A percentile compares a stretch with the other conserved stretches of the same genome.
phyloP scores from a whole-genome alignment of 2,113 vertebrate genomes.

The Centropus bengalensis region DNA sequence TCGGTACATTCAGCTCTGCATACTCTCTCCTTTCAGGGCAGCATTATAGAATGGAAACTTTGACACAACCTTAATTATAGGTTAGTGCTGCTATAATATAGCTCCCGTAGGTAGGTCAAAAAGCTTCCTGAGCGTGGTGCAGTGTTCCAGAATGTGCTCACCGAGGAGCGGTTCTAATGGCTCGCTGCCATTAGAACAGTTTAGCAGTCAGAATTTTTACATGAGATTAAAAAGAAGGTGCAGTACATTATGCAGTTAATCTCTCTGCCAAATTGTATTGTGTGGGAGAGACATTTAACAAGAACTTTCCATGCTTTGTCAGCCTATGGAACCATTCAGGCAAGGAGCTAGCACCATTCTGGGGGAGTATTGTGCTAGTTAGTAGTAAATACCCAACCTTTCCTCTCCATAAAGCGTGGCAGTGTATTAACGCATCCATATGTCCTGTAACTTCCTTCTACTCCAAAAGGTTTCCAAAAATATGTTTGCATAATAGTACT shows the following conservation, averaged over 20 bases:
- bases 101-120: background rate
- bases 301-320: background rate
- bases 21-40: background rate
- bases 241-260: background rate
- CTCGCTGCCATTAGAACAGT: background rate
- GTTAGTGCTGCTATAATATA: background rate
- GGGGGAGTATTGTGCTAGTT: background rate
- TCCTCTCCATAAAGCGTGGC: background rate
- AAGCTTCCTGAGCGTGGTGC: background rate
- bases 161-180: background rate
- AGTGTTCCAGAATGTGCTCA: background rate
- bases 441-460: background rate
- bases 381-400: background rate
- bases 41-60: background rate
- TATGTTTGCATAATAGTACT: background rate
- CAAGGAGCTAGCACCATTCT: background rate
- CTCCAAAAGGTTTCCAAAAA: background rate
- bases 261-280: background rate
- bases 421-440: background rate
- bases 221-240: background rate
- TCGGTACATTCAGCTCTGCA: background rate
- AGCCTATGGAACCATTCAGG: background rate
- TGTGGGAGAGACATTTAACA: background rate
- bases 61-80: slow-evolving; percentile 6
- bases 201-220: background rate